A percentile compares a stretch with the other conserved stretches of the same genome.
These are phyloP conservation scores for Autographa gamma DNA, from an alignment of 2,888 invertebrate species.

Conservation along the genomic window DNA sequence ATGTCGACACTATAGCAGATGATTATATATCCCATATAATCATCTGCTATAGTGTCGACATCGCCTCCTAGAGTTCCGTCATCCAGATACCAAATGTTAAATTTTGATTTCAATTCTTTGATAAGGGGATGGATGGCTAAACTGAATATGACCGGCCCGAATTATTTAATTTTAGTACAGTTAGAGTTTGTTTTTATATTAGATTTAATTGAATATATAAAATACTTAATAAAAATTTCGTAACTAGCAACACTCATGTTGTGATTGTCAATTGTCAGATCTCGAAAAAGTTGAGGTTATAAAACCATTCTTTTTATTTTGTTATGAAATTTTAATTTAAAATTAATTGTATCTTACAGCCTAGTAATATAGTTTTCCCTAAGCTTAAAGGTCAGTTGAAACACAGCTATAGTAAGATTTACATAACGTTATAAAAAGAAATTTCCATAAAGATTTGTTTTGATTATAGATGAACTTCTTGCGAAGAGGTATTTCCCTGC, in stretches of 20 bases:
- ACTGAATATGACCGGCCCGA: too few relatives aligned
- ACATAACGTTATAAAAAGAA: not conserved
- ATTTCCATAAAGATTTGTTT: constrained; percentile 8
- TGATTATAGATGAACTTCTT: constrained; percentile 83
- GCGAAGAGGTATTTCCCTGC: constrained; percentile 76
- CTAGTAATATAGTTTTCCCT: not conserved
- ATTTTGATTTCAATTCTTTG: too few relatives aligned
- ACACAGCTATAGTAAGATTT: not conserved
- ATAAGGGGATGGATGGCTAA: too few relatives aligned
- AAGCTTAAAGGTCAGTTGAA: constrained; percentile 30
- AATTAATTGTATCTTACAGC: constrained; percentile 34
- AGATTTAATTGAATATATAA: too few relatives aligned
- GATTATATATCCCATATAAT: too few relatives aligned
- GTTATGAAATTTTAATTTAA: constrained; percentile 19
- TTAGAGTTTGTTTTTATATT: too few relatives aligned
- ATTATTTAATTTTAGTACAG: too few relatives aligned
- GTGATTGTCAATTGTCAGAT: constrained; percentile 32
- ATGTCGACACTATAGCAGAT: too few relatives aligned
- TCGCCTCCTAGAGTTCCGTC: too few relatives aligned
- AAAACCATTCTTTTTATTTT: constrained; percentile 29
- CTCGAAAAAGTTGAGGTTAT: constrained; percentile 57
- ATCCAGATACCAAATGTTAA: too few relatives aligned
- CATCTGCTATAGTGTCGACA: too few relatives aligned
- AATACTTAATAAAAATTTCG: too few relatives aligned
- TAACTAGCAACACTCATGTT: constrained; percentile 32